Evolutionary conservation across 2,797 vertebrate genomes (phyloP), one percentile per base, ranked within the genome.

Genomic region (Tiaroga cobitis): DNA sequence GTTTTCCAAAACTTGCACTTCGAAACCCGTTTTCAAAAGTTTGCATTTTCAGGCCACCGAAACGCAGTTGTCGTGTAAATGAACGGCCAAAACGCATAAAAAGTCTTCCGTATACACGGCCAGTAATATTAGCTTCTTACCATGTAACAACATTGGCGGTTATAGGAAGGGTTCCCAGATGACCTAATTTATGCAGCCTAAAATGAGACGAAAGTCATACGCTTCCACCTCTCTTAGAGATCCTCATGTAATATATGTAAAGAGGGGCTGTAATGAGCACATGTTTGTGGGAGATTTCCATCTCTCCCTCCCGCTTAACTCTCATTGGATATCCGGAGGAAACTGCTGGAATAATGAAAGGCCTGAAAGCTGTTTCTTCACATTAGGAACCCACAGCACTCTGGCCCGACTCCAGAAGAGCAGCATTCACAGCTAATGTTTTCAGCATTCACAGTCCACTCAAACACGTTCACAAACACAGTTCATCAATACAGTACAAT

Each of bases 341-440:
- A 85, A 83, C 72, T 85, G 79, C 74, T 85, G 84, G 70, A 67
- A 84, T 74, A 85, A 88, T 85, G 63, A 85, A 61, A 81, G 82
- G 80, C 70, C 72, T 85, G 87, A 80, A 84, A 74, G 82, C 59
- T 16, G 73, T 82, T 87, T 89, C 68, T 81, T 85, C 80, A 78
- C 46, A 79, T 77, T 54, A 69, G 77, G 46, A 39, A 24, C 32
- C 82, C 37, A 65, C 54, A 79, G 75, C 10, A 29, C 24, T 77
- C 46, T 86, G 87, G 85, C 61, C 21, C 2, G 8, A 37, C 65
- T 87, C 73, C 86, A 87, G 73, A 80, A 72, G 39, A 34, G 46
- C 4, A 37, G 72, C n/a, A 41, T 49, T 80, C 83, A 80, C 73
- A 82, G 72, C 56, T 78, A 69, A 21, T 6, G 5, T 43, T 49